Evolutionary conservation across 1,140 invertebrate genomes (phyloP).

Genomic region (Ladona fulva): DNA sequence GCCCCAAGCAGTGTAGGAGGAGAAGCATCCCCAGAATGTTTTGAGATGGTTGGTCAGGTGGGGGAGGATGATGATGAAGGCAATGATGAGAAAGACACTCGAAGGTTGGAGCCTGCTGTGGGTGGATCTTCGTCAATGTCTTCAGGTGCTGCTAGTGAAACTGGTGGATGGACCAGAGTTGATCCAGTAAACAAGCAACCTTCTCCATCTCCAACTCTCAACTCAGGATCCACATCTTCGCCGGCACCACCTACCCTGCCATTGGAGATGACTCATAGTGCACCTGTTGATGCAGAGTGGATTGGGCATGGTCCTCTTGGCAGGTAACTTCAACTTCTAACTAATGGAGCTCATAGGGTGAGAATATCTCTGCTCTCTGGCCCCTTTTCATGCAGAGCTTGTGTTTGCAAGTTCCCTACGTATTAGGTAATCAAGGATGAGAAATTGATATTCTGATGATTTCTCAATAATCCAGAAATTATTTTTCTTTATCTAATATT

Average conservation of each 20-base stretch:
- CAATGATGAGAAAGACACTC: neutral
- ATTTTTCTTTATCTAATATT: too few species aligned
- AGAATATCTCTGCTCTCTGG: too few species aligned
- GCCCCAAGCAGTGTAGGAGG: conserved; percentile 18
- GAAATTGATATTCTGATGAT: too few species aligned
- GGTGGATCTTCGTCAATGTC: conserved; percentile 14
- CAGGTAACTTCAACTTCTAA: neutral
- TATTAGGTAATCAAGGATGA: conserved; percentile 22
- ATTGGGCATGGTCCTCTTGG: conserved; percentile 21
- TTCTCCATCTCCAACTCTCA: conserved; percentile 24
- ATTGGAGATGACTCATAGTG: conserved; percentile 26
- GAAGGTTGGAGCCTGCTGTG: neutral
- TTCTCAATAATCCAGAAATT: too few species aligned
- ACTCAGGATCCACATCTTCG: conserved; percentile 27
- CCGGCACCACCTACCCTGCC: neutral
- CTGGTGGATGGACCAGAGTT: conserved; percentile 28
- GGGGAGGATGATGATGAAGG: conserved; percentile 13
- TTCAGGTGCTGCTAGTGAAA: conserved; percentile 33
- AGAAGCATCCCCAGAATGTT: conserved; percentile 33
- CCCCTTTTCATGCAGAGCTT: conserved; percentile 34
- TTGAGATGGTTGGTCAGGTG: conserved; percentile 33
- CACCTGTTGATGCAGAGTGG: conserved; percentile 39
- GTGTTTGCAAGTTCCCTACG: conserved; percentile 27
- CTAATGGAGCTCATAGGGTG: too few species aligned
- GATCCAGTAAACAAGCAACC: conserved; percentile 22